Evolutionary conservation across 2,888 invertebrate species (phyloP), one percentile per base, ranked within the genome.

Genomic region (Exocentrus adspersus): DNA sequence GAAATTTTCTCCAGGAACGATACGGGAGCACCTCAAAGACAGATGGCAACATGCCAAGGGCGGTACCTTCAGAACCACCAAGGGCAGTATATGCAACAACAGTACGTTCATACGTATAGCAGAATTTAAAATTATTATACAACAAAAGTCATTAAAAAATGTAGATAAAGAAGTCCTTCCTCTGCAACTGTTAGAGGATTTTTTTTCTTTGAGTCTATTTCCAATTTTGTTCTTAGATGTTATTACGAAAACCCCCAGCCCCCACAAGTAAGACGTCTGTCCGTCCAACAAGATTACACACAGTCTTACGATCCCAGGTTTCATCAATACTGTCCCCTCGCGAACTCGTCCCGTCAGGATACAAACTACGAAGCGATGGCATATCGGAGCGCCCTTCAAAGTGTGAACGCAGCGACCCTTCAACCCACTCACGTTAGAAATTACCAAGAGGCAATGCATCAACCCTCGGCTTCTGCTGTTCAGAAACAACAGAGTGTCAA

Each of bases 1-100:
- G 75, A 76, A 60, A 58, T 75, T 20, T 77, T 75, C 60, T 66
- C 73, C 17, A 64, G 72, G 16, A 72, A 73, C 56, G 46, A 21
- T 45, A 56, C 62, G 41, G 24, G 24, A 7, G 50, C 48, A 32
- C 45, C 64, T 7, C 53, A 57, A 17, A 56, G 58, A 12, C 56
- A 62, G 28, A 46, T 64, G 24, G 24, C 60, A 10, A 10, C 45
- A 10, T 51, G 41, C 6, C 48, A 62, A 17, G 14, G 21, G 7
- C 20, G 45, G 2, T 54, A 56, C 12, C 62, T 28, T 9, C 62
- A 43, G 5, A 62, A 62, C 7, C n/a, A n/a, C n/a, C 62, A 64
- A 14, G 21, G 12, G 9, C 59, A 64, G 12, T 67, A 60, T 37
- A 37, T 64, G 9, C 67, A 62, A 24, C 67, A 62, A 24, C 57